These are phyloP conservation scores for Ennomos quercinarius DNA, from an alignment of 2,888 invertebrate genomes.

Conservation along the genomic window DNA sequence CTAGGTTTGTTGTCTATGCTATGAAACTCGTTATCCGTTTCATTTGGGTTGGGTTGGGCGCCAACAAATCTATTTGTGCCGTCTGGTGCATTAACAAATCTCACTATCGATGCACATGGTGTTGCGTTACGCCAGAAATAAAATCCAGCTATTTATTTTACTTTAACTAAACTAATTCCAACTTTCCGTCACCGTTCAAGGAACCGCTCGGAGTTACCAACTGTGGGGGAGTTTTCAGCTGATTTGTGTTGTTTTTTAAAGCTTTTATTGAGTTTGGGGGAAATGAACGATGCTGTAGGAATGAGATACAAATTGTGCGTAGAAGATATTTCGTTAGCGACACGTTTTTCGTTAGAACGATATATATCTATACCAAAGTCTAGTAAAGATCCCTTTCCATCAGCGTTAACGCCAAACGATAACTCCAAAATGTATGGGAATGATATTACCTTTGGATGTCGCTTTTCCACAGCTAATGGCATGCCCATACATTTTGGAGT, in stretches of 20 bases:
- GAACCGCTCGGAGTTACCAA: conserved; percentile 27
- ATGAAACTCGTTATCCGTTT: no score
- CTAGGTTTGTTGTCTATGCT: no score
- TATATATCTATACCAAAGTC: no score
- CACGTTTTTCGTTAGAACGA: not conserved
- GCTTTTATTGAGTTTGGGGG: conserved; percentile 27
- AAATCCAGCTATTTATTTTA: conserved; percentile 34
- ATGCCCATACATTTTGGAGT: no score
- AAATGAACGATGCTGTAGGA: conserved; percentile 24
- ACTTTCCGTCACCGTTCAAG: conserved; percentile 20
- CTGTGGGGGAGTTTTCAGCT: conserved; percentile 26
- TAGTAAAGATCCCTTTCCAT: no score
- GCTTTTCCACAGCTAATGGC: no score
- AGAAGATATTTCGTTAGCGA: conserved; percentile 18
- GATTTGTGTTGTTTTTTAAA: conserved; percentile 24
- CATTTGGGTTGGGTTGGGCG: no score
- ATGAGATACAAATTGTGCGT: conserved; percentile 28
- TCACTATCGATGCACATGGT: conserved; percentile 13
- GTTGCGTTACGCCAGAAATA: conserved; percentile 26
- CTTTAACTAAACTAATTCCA: conserved; percentile 45
- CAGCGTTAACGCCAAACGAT: no score
- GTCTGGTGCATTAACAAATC: conserved; percentile 7
- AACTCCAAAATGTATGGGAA: no score
- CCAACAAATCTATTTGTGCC: conserved; percentile 3
- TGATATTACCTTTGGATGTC: no score